Conservation (phyloP, 2,113 vertebrate species). For the Carassius gibelio region DNA sequence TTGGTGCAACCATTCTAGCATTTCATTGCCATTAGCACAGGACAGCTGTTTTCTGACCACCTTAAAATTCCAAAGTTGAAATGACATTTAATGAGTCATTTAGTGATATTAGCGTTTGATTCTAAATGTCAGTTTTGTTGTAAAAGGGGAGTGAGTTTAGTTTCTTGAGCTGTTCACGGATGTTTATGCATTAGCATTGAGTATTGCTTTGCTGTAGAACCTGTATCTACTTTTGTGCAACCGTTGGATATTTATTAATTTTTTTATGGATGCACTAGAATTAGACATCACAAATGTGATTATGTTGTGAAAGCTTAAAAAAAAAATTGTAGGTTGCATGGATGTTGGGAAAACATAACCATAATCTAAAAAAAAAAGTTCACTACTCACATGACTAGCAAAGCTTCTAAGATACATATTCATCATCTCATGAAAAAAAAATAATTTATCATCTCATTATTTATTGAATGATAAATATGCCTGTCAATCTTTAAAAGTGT, state of each 20-base stretch:
- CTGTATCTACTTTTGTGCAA: neutral
- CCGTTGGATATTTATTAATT: neutral
- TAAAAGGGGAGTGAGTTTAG: neutral
- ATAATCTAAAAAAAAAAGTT: neutral
- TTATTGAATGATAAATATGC: neutral
- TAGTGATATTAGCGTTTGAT: neutral
- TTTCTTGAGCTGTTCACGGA: neutral
- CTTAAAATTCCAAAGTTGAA: slow-evolving; percentile 13
- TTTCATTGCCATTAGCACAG: neutral
- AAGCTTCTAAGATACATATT: neutral
- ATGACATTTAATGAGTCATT: slow-evolving; percentile 8
- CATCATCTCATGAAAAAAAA: neutral
- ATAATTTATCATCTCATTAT: neutral
- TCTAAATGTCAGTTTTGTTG: neutral
- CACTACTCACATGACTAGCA: neutral
- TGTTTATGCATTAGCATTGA: slow-evolving; percentile 2
- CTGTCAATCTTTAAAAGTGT: neutral
- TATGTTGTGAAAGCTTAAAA: slow-evolving; percentile 18
- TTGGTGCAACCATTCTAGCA: neutral
- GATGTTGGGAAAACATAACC: neutral
- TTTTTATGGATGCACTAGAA: neutral
- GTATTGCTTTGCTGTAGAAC: slow-evolving; percentile 13
- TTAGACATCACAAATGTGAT: neutral
- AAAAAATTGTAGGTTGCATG: slow-evolving; percentile 3
- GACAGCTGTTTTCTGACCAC: neutral